These are phyloP conservation scores for Hemitrygon akajei DNA, from an alignment of 2,797 vertebrate genomes.

Conservation along the genomic window DNA sequence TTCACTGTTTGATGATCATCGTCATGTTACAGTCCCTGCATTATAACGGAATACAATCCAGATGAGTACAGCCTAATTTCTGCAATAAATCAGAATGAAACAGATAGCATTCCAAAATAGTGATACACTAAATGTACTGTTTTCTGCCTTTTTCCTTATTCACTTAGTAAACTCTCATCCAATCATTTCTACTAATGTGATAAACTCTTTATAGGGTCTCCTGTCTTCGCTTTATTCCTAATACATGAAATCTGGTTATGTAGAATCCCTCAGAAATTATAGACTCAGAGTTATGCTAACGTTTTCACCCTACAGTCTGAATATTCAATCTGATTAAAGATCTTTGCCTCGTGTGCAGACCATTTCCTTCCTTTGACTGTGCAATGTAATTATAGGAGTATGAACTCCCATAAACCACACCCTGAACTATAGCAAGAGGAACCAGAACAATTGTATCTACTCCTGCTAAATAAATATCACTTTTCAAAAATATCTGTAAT, in stretches of 20 bases:
- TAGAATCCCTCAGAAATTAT: background rate
- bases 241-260: background rate
- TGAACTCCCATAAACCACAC: conserved; percentile 23
- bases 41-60: background rate
- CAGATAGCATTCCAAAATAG: background rate
- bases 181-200: background rate
- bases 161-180: background rate
- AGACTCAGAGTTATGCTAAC: background rate
- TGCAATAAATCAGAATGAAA: background rate
- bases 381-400: conserved; percentile 26
- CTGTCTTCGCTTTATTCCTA: background rate
- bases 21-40: background rate
- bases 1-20: background rate
- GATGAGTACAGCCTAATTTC: background rate
- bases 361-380: conserved; percentile 25
- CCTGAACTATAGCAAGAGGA: conserved; percentile 20
- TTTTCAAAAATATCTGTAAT: conserved; percentile 6
- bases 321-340: background rate
- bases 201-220: background rate
- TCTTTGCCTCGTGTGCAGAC: conserved; percentile 5
- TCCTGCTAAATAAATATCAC: conserved; percentile 25
- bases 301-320: background rate
- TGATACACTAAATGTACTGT: background rate
- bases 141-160: background rate
- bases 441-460: conserved; percentile 32